Evolutionary conservation across 2,113 vertebrate genomes (phyloP).

Genomic region (Orcinus orca): DNA sequence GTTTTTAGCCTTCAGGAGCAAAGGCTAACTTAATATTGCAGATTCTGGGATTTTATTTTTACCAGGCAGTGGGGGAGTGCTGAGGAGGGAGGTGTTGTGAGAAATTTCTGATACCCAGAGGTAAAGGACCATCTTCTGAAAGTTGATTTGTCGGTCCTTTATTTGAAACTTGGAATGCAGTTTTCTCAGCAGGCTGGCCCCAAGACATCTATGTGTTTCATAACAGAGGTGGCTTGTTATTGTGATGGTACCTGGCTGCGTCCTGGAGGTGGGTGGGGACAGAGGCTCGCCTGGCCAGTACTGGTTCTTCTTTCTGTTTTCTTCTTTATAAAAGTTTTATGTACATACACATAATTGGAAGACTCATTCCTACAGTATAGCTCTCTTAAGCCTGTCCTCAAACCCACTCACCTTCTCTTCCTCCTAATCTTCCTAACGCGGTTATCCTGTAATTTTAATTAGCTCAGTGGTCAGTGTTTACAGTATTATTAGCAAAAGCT

Average conservation of each 20-base stretch:
- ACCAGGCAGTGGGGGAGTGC: rapidly evolving
- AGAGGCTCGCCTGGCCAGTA: too few species aligned
- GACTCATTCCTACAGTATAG: neutral
- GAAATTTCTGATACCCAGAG: neutral
- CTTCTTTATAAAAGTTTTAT: neutral
- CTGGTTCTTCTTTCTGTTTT: neutral
- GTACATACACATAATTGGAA: neutral
- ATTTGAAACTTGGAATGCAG: neutral
- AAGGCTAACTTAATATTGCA: neutral
- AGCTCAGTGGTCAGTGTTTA: neutral
- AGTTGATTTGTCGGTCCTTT: neutral
- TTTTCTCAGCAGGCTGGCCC: neutral
- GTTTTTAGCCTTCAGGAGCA: neutral
- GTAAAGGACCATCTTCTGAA: neutral
- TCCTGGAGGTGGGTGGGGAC: neutral
- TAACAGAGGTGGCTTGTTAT: neutral
- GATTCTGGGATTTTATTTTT: neutral
- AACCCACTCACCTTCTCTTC: neutral
- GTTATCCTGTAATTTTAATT: neutral
- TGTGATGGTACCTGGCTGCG: neutral
- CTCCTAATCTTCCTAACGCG: neutral
- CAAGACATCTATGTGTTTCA: neutral
- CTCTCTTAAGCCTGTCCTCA: neutral
- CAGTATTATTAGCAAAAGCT: neutral
- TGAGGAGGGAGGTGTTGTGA: neutral